Base-by-base conservation (phyloP, 2,888 invertebrate species). In the Nycteola revayana region DNA sequence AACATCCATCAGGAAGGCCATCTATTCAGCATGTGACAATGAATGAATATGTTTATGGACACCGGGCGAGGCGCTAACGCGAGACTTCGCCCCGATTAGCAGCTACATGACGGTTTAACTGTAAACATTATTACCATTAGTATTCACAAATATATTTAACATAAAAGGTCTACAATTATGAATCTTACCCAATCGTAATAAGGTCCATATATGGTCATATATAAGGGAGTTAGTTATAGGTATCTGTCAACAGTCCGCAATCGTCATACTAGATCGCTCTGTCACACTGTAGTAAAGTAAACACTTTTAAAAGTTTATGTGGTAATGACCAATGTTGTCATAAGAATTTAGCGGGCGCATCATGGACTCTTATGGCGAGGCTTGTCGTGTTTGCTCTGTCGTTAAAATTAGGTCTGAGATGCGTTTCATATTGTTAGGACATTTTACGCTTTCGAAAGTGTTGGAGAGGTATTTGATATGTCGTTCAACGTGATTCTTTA, bases 251-350 rank as follows among this genome's bases (percentile, higher is more conserved):
- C 71, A 76, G 62, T 57, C 62, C 58, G 66, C 70, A 68, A 76
- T 75, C 65, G 74, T 70, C 70, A 75, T 75, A 79, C 75, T 77
- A 82, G 77, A 81, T 81, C 74, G 71, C 57, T 70, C 71, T 84
- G 84, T 84, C 80, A 75, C 76, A 75, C 64, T 73, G 72, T 75
- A 70, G 49, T 39, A 49, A 60, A 56, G 81, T 47, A 85, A 88
- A 88, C 85, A 86, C 85, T 88, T 87, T 88, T 86, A 88, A 85
- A 83, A 80, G 82, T 79, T 81, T 76, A 80, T 82, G 78, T 76
- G 68, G 65, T 64, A 79, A 76, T 80, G 75, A 84, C 78, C 75
- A 75, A 75, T 88, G 85, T 88, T 85, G 82, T 70, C 75, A 56
- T 53, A 83, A 82, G 66, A 63, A 65, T 80, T 88, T 88, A 88